phyloP scores from a whole-genome alignment of 2,888 invertebrate species.

The Orthonychiurus folsomi region DNA sequence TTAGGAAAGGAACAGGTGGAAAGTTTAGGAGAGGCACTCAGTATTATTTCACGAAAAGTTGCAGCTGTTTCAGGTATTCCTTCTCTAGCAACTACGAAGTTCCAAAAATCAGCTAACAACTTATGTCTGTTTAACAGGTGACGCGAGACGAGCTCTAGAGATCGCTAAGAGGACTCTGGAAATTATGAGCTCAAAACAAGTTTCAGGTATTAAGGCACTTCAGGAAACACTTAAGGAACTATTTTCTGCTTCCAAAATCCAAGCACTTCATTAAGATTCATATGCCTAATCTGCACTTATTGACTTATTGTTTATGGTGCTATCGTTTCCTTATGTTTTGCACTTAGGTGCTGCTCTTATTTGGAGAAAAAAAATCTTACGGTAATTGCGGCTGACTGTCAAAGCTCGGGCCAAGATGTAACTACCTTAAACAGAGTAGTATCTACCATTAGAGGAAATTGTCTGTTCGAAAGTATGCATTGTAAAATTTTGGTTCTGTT shows the following conservation, averaged over 20 bases:
- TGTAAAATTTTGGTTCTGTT: conserved; percentile 1
- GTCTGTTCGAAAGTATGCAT: conserved; percentile 27
- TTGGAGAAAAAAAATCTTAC: conserved; percentile 31
- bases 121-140: conserved; percentile 53
- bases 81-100: neutral
- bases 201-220: conserved; percentile 59
- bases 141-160: conserved; percentile 87
- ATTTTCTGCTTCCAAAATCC: conserved; percentile 75
- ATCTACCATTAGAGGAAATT: conserved; percentile 16
- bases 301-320: too few species aligned
- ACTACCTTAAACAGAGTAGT: conserved; percentile 24
- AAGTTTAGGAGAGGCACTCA: conserved; percentile 32
- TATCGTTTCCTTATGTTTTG: neutral
- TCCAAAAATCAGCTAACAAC: neutral
- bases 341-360: conserved; percentile 25
- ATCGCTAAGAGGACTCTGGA: conserved; percentile 85
- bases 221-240: conserved; percentile 74
- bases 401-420: conserved; percentile 30
- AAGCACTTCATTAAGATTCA: conserved; percentile 56
- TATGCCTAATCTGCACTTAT: neutral
- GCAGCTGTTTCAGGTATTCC: conserved; percentile 73
- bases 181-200: conserved; percentile 55
- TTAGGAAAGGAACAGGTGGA: conserved; percentile 16
- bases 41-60: conserved; percentile 60
- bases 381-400: conserved; percentile 23